Base-by-base conservation (phyloP, 2,888 invertebrate genomes). In the Drosophila austrosaltans region DNA sequence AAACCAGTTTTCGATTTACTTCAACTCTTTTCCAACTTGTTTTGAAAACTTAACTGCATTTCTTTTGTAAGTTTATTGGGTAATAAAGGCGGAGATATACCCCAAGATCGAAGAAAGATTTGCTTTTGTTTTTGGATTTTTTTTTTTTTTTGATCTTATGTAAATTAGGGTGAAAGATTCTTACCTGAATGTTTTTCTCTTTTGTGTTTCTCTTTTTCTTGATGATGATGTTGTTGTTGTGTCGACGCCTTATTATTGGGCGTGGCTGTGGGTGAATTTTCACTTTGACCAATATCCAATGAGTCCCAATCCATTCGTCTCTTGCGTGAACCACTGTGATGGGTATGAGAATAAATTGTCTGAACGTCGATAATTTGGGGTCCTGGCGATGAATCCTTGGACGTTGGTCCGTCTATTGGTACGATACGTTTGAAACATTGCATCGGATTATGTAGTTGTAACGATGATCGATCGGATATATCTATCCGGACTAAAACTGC, bases 281-380 rank as follows among this genome's bases (percentile, higher is more conserved):
- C 91, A 90, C 90, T 91, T 84, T 90, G 91, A 84, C 87, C 90
- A 58, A 92, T 91, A 78, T 92, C 92, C 74, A 92, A 87, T 61
- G 92, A 88, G 78, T 92, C 92, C 93, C 93, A 93, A 91, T 93
- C 93, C 92, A 92, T 92, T 91, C 92, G 92, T 88, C 93, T 92
- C 86, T 93, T 93, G 78, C 92, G 92, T 75, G 91, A 89, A 66
- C 89, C 85, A 75, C 89, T 88, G 70, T 87, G 85, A 57, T 48
- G 48, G 22, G 48, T 25, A 25, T 48, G 48, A 10, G 90, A 81
- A 75, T 90, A 92, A 79, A 92, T 90, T 39, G 92, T 92, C 77
- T 92, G 91, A 40, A 92, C 92, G 87, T 92, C 92, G 66, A 92
- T 90, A 53, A 92, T 92, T 66, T 91, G 91, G 22, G 92, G 91